Evolutionary conservation across 2,888 invertebrate species (phyloP).

Genomic region (Parelbella ahira): DNA sequence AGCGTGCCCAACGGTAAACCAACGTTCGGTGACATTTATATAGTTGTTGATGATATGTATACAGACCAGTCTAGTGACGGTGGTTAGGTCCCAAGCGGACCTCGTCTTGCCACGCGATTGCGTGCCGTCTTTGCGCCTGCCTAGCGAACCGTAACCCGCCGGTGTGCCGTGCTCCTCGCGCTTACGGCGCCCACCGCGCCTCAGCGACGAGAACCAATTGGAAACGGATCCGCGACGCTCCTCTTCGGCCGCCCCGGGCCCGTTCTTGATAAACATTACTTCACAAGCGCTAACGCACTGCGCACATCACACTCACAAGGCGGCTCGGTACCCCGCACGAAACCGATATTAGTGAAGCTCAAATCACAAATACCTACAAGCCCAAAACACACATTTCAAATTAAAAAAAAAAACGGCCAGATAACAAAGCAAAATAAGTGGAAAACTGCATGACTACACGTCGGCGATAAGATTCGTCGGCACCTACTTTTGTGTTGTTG

Average conservation of each 20-base stretch:
- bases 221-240: conserved; percentile 85
- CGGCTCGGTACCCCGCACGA: conserved; percentile 42
- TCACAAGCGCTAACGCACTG: conserved; percentile 54
- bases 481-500: conserved; percentile 47
- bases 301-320: conserved; percentile 65
- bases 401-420: conserved; percentile 42
- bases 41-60: conserved; percentile 33
- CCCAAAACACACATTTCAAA: conserved; percentile 46
- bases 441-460: conserved; percentile 61
- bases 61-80: conserved; percentile 80
- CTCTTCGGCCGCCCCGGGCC: conserved; percentile 70
- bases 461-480: conserved; percentile 39
- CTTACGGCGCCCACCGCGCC: conserved; percentile 79
- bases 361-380: conserved; percentile 62
- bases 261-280: conserved; percentile 79
- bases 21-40: conserved; percentile 33
- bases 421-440: conserved; percentile 62
- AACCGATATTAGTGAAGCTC: conserved; percentile 56
- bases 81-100: conserved; percentile 83
- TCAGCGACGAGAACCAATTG: conserved; percentile 90
- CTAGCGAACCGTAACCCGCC: conserved; percentile 74
- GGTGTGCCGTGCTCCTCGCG: conserved; percentile 64
- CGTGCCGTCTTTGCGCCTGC: conserved; percentile 69
- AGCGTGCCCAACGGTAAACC: conserved; percentile 37
- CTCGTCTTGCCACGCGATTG: conserved; percentile 72